These are phyloP conservation scores for Mythimna lalbum DNA, from an alignment of 2,888 invertebrate species.

Conservation along the genomic window DNA sequence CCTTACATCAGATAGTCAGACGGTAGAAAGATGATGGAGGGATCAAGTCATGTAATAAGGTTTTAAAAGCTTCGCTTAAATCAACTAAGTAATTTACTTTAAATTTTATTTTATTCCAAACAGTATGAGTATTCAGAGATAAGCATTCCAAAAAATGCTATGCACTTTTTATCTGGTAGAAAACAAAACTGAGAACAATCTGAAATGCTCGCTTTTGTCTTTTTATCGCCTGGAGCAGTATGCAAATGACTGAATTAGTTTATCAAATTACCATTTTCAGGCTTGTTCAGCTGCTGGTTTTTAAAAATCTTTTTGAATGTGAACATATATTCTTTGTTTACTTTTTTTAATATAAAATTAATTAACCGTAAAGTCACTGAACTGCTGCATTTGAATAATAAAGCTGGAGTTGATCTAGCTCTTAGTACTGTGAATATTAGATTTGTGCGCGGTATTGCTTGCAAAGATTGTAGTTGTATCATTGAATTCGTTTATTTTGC, in stretches of 20 bases:
- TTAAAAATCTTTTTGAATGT: slow-evolving; percentile 16
- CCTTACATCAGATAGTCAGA: too few species aligned
- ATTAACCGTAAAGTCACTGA: slow-evolving; percentile 24
- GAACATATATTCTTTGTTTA: slow-evolving; percentile 21
- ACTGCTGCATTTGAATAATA: slow-evolving; percentile 19
- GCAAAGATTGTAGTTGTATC: neutral
- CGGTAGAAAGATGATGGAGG: too few species aligned
- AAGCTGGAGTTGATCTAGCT: neutral
- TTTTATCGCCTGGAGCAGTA: slow-evolving; percentile 42
- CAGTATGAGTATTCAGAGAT: neutral
- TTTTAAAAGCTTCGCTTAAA: too few species aligned
- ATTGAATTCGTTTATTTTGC: neutral
- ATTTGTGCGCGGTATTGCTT: neutral
- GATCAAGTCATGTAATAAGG: too few species aligned
- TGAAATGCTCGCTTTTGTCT: slow-evolving; percentile 23
- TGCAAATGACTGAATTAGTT: slow-evolving; percentile 55
- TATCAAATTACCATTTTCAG: slow-evolving; percentile 54
- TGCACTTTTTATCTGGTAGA: slow-evolving; percentile 17
- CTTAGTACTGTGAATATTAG: slow-evolving; percentile 11
- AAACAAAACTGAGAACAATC: slow-evolving; percentile 10
- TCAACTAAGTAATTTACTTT: neutral
- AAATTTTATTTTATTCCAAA: neutral
- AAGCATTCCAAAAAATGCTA: neutral
- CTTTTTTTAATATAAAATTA: slow-evolving; percentile 23
- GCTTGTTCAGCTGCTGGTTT: slow-evolving; percentile 21